Base-by-base conservation (phyloP, 1,140 invertebrate species). In the Metopolophium dirhodum region DNA sequence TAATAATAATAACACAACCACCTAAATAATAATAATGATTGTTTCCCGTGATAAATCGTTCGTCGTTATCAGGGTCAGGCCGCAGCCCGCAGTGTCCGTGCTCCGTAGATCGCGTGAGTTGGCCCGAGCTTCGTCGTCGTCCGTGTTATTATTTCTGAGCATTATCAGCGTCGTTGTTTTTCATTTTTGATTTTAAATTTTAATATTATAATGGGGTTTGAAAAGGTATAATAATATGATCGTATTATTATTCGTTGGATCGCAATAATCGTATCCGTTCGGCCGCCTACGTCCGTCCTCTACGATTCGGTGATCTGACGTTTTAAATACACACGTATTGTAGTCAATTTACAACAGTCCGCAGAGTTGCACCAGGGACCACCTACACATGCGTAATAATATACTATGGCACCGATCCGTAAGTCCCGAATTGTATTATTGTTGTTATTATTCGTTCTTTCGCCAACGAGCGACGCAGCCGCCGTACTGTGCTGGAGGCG, bases 51-150 rank as follows among this genome's bases (percentile, higher is more conserved):
- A 90, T 90, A 90, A 90, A 90, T 90, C 54, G 41, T 91, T 91
- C 41, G 90, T 35, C 90, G 90, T 91, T 91, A 91, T 91, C 90
- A 91, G 90, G 90, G 90, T 91, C 90, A 91, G 7, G 35, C 51
- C 47, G 37, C 90, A 91, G 18, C 22, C 51, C 47, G 37, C 47
- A 51, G n/a, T 51, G 51, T 89, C 14, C 9, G 37, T 37, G 37
- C 37, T 37, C 37, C 37, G 30, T 77, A n/a, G 61, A n/a, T 77
- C 61, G 30, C 61, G 30, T n/a, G 61, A 77, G 30, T 26, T 30
- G 26, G 26, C 11, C 7, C n/a, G 61, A n/a, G 30, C n/a, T 30
- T 23, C 57, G 61, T 7, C 51, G 61, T n/a, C 22, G 61, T 89
- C 35, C 3, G 87, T 35, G 54, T 47, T 37, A 61, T 37, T 91